phyloP scores from a whole-genome alignment of 2,888 invertebrate genomes.

The Toxonevra muliebris region DNA sequence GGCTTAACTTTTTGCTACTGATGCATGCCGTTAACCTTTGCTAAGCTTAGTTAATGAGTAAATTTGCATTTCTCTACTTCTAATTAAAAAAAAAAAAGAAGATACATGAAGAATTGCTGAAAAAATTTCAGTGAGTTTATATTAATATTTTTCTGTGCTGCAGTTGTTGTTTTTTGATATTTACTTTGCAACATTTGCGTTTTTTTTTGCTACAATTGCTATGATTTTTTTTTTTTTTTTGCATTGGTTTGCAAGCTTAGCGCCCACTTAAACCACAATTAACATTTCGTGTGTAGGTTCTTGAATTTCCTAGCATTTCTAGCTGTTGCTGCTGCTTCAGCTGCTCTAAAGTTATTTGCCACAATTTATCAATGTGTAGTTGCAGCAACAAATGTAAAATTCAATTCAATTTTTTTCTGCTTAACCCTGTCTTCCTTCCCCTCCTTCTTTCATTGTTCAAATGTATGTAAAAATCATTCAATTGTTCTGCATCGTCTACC shows the following conservation, averaged over 20 bases:
- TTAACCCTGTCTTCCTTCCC: background rate
- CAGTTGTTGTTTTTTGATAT: no score
- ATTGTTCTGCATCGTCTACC: no score
- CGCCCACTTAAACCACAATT: constrained; percentile 16
- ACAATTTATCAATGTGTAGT: constrained; percentile 16
- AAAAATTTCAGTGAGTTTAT: background rate
- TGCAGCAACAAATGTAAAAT: background rate
- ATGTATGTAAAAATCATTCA: background rate
- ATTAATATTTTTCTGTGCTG: no score
- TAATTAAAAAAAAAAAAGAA: background rate
- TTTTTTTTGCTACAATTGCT: background rate
- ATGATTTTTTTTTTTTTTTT: background rate
- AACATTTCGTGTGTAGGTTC: constrained; percentile 13
- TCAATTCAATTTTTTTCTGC: background rate
- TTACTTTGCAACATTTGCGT: no score
- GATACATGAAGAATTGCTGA: background rate
- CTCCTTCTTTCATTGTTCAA: background rate
- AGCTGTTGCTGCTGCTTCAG: no score
- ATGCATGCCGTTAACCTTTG: background rate
- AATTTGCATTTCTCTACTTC: background rate
- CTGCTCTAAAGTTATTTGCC: constrained; percentile 12
- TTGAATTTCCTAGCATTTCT: background rate
- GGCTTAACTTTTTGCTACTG: background rate
- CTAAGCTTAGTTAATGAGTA: constrained; percentile 11
- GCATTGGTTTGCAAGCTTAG: background rate